phyloP scores from a whole-genome alignment of 2,888 invertebrate genomes.

The Lasioglossum leucozonium region DNA sequence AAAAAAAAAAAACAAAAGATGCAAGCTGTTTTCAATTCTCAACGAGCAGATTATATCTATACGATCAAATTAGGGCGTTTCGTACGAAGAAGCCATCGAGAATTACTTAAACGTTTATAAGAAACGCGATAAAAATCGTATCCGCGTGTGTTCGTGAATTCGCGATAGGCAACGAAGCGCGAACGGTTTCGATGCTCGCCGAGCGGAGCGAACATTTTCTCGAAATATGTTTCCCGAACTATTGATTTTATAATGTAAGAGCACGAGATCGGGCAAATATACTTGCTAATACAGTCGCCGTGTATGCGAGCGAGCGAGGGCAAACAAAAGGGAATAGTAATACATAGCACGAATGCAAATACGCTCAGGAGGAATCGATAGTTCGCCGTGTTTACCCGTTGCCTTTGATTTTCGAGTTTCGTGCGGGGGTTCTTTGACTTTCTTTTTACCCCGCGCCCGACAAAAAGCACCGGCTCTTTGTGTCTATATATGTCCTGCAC shows the following conservation, averaged over 20 bases:
- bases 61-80: no score
- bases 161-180: neutral
- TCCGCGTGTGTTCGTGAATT: neutral
- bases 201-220: neutral
- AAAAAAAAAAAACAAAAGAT: no score
- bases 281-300: neutral
- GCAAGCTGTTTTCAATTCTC: neutral
- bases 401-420: slow-evolving; percentile 20
- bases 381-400: slow-evolving; percentile 12
- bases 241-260: slow-evolving; percentile 11
- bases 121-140: neutral
- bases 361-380: neutral
- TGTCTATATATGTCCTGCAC: neutral
- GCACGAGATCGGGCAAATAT: neutral
- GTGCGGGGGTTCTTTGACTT: slow-evolving; percentile 1
- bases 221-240: neutral
- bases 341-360: slow-evolving; percentile 4
- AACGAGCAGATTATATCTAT: neutral
- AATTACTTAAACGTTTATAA: neutral
- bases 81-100: neutral
- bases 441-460: neutral
- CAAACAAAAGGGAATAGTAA: slow-evolving; percentile 10
- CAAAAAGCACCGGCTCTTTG: slow-evolving; percentile 4
- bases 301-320: neutral
- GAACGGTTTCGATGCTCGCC: neutral